Evolutionary conservation across 2,113 vertebrate species (phyloP).

Genomic region (Panthera leo): DNA sequence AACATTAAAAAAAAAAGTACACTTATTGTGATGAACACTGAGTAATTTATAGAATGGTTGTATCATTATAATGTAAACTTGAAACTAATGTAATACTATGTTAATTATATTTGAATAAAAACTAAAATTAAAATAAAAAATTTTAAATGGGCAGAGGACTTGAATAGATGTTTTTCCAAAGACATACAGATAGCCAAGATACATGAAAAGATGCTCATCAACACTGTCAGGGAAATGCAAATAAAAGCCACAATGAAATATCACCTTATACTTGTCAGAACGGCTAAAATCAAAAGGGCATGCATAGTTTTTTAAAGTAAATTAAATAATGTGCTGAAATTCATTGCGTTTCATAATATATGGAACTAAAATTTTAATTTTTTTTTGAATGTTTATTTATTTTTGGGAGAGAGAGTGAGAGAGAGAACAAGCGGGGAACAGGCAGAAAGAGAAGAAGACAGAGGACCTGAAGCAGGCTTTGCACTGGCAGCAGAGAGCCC

Average conservation of each 20-base stretch:
- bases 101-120: background rate
- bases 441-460: too few species aligned
- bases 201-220: background rate
- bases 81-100: background rate
- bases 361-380: background rate
- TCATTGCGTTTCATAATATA: background rate
- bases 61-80: background rate
- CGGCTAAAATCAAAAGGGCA: background rate
- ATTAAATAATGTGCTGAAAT: background rate
- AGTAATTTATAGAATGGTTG: background rate
- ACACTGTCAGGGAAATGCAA: background rate
- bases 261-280: background rate
- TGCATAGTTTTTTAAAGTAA: background rate
- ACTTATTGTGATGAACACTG: background rate
- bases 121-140: background rate
- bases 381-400: too few species aligned
- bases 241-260: background rate
- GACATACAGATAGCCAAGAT: background rate
- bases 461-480: too few species aligned
- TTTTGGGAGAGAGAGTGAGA: too few species aligned
- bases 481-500: too few species aligned
- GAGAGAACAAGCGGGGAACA: too few species aligned
- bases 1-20: background rate
- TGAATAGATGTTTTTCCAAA: background rate
- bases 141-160: background rate